phyloP scores from a whole-genome alignment of 2,888 invertebrate species.

The Labia minor region DNA sequence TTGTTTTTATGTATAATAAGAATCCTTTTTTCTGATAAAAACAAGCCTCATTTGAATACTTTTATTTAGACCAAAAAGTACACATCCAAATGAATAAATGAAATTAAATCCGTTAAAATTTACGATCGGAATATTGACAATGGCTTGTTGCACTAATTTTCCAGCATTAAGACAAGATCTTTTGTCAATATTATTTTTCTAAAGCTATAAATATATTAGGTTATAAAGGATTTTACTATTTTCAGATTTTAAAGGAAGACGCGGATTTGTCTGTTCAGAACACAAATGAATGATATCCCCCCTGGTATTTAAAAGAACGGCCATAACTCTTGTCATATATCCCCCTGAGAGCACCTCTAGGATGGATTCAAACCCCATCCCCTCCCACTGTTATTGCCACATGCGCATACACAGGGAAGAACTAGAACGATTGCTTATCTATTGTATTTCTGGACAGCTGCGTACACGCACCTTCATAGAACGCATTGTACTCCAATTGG shows the following conservation, averaged over 20 bases:
- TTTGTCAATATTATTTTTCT: conserved; percentile 8
- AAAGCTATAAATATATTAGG: background rate
- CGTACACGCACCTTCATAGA: too few relatives aligned
- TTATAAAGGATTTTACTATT: background rate
- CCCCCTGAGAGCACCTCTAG: background rate
- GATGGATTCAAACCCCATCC: background rate
- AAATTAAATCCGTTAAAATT: too few relatives aligned
- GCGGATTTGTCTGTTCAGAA: background rate
- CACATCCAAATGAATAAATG: too few relatives aligned
- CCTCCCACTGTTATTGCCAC: background rate
- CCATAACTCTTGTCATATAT: conserved; percentile 5
- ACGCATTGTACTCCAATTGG: background rate
- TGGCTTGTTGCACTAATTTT: too few relatives aligned
- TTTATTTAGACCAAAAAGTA: too few relatives aligned
- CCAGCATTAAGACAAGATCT: background rate
- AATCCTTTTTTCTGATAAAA: too few relatives aligned
- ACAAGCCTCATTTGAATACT: too few relatives aligned
- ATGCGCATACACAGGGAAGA: background rate
- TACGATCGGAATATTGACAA: too few relatives aligned
- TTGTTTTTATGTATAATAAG: too few relatives aligned
- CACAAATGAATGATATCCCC: background rate
- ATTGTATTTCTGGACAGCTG: too few relatives aligned
- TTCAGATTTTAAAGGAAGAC: background rate
- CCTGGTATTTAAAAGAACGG: background rate
- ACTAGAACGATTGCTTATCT: background rate